A percentile compares a stretch with the other conserved stretches of the same genome.
Evolutionary conservation across 2,888 invertebrate genomes (phyloP).

Genomic region (Deilephila porcellus): DNA sequence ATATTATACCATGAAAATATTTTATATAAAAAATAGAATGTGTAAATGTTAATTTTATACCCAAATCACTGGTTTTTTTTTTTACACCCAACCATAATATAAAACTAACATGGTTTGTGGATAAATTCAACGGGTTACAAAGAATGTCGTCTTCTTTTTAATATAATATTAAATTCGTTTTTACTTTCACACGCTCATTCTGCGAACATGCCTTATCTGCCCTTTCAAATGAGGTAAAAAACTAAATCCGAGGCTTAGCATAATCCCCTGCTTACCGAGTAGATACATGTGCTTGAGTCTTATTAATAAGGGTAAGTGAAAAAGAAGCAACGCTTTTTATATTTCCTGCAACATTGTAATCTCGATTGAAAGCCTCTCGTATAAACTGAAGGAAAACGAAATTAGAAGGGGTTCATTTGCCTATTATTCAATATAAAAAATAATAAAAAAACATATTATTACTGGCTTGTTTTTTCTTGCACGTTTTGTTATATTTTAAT

Average conservation of each 20-base stretch:
- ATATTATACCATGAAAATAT: too few species aligned
- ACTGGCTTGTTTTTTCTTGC: too few species aligned
- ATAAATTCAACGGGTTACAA: background rate
- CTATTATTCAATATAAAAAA: too few species aligned
- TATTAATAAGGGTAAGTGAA: conserved; percentile 12
- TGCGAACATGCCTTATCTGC: conserved; percentile 1
- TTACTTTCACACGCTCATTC: background rate
- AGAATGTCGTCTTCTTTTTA: background rate
- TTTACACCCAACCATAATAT: too few species aligned
- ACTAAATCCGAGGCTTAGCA: conserved; percentile 14
- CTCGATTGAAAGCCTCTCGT: background rate
- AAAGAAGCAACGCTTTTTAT: conserved; percentile 1
- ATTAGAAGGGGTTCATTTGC: background rate
- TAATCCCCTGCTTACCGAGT: conserved; percentile 5
- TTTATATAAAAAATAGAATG: too few species aligned
- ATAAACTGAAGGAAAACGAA: background rate
- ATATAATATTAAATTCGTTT: background rate
- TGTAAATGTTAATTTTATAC: too few species aligned
- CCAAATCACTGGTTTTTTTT: background rate
- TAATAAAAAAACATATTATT: too few species aligned
- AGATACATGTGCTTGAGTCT: background rate
- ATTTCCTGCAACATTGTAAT: background rate
- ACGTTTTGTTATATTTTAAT: too few species aligned
- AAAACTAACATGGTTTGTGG: background rate
- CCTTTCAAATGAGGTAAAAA: conserved; percentile 7